Evolutionary conservation across 2,113 vertebrate genomes (phyloP).

Genomic region (Ciconia stormi): DNA sequence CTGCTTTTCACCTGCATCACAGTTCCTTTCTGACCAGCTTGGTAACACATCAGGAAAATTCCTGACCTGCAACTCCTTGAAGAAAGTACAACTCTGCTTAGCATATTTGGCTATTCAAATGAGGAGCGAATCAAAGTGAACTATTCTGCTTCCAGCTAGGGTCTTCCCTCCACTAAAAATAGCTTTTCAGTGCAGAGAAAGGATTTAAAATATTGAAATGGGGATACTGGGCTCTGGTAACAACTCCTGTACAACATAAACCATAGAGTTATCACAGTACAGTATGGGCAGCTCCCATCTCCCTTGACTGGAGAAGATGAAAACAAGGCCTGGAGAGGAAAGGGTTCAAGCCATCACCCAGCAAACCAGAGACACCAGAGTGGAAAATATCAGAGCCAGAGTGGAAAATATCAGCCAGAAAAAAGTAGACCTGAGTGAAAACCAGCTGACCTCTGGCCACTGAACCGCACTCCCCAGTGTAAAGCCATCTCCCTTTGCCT

Average conservation of each 20-base stretch:
- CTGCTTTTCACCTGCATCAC: fast-evolving
- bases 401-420: background rate
- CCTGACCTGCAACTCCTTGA: background rate
- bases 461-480: background rate
- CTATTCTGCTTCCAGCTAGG: background rate
- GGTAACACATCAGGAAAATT: background rate
- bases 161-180: background rate
- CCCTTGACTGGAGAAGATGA: background rate
- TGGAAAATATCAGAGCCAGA: background rate
- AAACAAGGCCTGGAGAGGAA: background rate
- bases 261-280: background rate
- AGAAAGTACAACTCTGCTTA: background rate
- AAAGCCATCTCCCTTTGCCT: background rate
- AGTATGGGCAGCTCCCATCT: background rate
- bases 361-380: background rate
- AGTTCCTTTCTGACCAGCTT: background rate
- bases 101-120: background rate
- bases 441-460: background rate
- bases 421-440: background rate
- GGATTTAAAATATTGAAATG: background rate
- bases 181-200: background rate
- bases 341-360: background rate
- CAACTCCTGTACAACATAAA: background rate
- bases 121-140: background rate
- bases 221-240: background rate